Evolutionary conservation across 2,113 vertebrate species (phyloP).

Genomic region (Heterochromis multidens): DNA sequence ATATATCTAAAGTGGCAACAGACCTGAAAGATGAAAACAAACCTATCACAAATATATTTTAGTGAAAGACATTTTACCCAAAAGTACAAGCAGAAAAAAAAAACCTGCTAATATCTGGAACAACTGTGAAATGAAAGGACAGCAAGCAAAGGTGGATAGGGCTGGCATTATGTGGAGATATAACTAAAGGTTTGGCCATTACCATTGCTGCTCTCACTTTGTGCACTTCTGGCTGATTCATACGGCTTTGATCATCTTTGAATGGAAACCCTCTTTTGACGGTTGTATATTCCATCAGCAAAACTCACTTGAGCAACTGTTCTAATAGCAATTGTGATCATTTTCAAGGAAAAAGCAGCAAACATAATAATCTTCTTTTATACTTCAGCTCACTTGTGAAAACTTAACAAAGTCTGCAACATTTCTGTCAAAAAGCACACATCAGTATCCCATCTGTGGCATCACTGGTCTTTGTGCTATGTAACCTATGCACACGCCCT

Average conservation of each 20-base stretch:
- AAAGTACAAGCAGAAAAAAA: not conserved
- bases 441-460: not conserved
- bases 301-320: not conserved
- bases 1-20: not conserved
- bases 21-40: not conserved
- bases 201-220: not conserved
- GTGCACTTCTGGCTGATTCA: conserved; percentile 5
- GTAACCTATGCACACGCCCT: not conserved
- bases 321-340: not conserved
- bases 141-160: not conserved
- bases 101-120: not conserved
- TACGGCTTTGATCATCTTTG: not conserved
- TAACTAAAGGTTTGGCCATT: not conserved
- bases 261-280: not conserved
- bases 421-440: not conserved
- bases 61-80: not conserved
- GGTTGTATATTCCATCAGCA: not conserved
- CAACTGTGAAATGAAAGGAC: not conserved
- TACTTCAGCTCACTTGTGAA: not conserved
- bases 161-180: not conserved
- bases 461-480: not conserved
- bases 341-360: not conserved
- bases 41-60: not conserved
- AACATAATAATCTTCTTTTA: not conserved
- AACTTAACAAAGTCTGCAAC: not conserved